These are phyloP conservation scores for Psittacula echo DNA, from an alignment of 2,797 vertebrate species.

Conservation along the genomic window DNA sequence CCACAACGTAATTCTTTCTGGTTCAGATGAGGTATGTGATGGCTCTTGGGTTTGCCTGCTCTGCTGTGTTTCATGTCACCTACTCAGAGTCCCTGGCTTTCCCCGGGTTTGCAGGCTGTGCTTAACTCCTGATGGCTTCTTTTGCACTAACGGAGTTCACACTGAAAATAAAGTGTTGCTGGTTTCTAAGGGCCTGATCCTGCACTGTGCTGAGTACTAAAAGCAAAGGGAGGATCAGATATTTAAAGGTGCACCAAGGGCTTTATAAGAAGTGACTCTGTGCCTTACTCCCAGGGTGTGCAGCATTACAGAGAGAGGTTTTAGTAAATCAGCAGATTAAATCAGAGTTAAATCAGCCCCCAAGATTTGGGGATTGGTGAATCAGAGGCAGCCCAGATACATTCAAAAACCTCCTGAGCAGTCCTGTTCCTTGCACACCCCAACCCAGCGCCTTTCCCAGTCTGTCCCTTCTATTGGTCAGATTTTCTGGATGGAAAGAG, in stretches of 20 bases:
- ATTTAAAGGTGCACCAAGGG: not conserved
- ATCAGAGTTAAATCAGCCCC: not conserved
- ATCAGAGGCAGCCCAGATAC: not conserved
- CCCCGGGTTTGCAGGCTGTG: not conserved
- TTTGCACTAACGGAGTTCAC: not conserved
- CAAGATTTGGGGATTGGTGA: not conserved
- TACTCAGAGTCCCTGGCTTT: not conserved
- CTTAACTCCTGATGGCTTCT: not conserved
- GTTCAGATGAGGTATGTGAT: conserved; percentile 52
- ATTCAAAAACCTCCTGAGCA: not conserved
- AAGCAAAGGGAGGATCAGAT: not conserved
- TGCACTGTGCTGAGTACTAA: rapidly evolving
- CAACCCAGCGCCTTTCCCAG: not conserved
- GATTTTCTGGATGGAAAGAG: not conserved
- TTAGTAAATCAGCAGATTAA: not conserved
- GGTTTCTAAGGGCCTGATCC: not conserved
- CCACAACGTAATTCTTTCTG: conserved; percentile 22
- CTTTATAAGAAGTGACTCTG: not conserved
- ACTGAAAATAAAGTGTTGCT: not conserved
- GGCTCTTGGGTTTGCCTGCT: not conserved
- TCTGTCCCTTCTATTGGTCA: not conserved
- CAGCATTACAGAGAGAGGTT: not conserved
- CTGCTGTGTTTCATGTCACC: not conserved
- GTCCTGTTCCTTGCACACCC: not conserved
- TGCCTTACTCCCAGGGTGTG: not conserved